Evolutionary conservation across 2,888 invertebrate genomes (phyloP).

Genomic region (Herminia tarsipennalis): DNA sequence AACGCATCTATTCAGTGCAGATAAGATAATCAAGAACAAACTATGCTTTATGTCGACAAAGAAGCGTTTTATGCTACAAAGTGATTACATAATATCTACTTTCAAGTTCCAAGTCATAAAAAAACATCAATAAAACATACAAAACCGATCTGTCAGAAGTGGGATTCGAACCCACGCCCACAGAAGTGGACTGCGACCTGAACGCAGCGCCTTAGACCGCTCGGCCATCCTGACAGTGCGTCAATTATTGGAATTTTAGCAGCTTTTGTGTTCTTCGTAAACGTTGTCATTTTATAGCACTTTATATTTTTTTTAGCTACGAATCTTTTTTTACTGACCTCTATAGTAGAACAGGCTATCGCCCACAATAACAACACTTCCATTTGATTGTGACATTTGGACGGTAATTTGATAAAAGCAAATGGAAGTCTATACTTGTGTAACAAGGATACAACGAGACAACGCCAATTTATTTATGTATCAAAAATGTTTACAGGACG

Average conservation of each 20-base stretch:
- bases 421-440: too few species aligned
- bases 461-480: too few species aligned
- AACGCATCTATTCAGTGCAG: conserved; percentile 28
- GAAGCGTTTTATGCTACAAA: conserved; percentile 7
- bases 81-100: conserved; percentile 5
- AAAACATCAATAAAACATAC: conserved; percentile 3
- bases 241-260: background rate
- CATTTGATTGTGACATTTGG: too few species aligned
- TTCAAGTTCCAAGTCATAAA: background rate
- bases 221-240: conserved; percentile 56
- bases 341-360: too few species aligned
- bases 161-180: conserved; percentile 66
- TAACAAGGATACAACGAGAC: too few species aligned
- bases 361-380: too few species aligned
- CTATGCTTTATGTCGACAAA: conserved; percentile 9
- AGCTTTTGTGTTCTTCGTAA: too few species aligned
- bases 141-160: conserved; percentile 55
- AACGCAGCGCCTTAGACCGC: conserved; percentile 66
- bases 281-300: too few species aligned
- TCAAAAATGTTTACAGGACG: too few species aligned
- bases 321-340: too few species aligned
- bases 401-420: too few species aligned
- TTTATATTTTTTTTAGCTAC: too few species aligned
- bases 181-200: conserved; percentile 66
- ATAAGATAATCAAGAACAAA: conserved; percentile 32